These are phyloP conservation scores for Glaucopsyche alexis DNA, from an alignment of 2,888 invertebrate genomes.

Conservation along the genomic window DNA sequence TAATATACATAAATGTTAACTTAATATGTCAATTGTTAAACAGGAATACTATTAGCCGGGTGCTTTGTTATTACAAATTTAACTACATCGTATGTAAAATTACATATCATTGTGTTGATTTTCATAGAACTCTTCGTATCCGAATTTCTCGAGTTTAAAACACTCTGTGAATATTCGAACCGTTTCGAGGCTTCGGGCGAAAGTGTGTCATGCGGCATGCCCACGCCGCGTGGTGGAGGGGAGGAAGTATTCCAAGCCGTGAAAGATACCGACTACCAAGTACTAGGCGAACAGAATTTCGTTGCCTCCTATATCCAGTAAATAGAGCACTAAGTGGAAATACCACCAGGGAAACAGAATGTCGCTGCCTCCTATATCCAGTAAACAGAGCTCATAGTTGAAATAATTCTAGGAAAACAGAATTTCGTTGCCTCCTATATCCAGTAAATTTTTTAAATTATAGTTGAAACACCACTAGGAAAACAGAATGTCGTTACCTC, in stretches of 20 bases:
- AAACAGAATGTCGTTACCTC: too few relatives aligned
- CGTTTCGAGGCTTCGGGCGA: slow-evolving; percentile 47
- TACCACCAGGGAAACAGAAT: slow-evolving; percentile 20
- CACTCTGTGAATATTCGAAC: slow-evolving; percentile 36
- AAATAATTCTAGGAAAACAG: neutral
- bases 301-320: neutral
- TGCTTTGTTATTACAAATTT: slow-evolving; percentile 19
- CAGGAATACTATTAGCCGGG: slow-evolving; percentile 22
- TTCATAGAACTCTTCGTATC: neutral
- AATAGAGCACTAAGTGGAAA: neutral
- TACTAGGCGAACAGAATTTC: slow-evolving; percentile 21
- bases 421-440: neutral
- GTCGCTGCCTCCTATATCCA: neutral
- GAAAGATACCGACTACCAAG: slow-evolving; percentile 27
- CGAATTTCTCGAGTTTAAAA: slow-evolving; percentile 29
- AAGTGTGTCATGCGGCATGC: slow-evolving; percentile 66
- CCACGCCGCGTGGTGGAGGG: slow-evolving; percentile 51
- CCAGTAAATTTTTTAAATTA: too few relatives aligned
- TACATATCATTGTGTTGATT: slow-evolving; percentile 4
- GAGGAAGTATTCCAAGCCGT: slow-evolving; percentile 51
- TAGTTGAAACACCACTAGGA: too few relatives aligned
- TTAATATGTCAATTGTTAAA: slow-evolving; percentile 28
- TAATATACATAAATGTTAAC: neutral
- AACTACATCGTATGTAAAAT: slow-evolving; percentile 21
- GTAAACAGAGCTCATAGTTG: neutral